A percentile compares a stretch with the other conserved stretches of the same genome.
Conservation (phyloP, 2,797 vertebrate genomes). For the Cuculus canorus region DNA sequence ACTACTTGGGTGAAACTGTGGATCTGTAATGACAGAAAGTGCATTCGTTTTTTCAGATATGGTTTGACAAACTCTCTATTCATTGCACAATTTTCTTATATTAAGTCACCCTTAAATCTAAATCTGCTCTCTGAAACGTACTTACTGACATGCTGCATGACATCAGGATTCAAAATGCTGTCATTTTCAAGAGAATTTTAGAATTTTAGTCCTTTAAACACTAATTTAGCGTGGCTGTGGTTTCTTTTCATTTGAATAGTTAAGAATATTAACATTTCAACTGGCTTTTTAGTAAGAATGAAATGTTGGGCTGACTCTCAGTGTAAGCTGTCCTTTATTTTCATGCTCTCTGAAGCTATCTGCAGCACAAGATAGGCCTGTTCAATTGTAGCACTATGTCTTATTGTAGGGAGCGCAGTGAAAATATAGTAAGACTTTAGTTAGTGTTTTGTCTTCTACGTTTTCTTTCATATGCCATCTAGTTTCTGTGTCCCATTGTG, state of each 20-base stretch:
- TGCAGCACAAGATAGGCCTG: neutral
- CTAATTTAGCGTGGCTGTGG: neutral
- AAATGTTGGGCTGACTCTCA: neutral
- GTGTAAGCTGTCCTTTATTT: neutral
- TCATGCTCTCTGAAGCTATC: neutral
- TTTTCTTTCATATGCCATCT: neutral
- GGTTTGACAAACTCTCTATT: neutral
- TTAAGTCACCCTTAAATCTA: neutral
- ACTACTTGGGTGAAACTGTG: neutral
- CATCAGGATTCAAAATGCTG: neutral
- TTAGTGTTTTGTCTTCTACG: neutral
- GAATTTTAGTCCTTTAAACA: neutral
- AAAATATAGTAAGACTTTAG: neutral
- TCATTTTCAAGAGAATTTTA: neutral
- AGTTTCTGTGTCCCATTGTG: neutral
- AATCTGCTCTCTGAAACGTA: neutral
- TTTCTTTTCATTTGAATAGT: constrained; percentile 26
- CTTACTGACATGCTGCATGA: neutral
- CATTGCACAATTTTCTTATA: neutral
- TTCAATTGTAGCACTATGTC: neutral
- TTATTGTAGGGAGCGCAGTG: neutral
- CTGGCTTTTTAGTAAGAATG: constrained; percentile 14
- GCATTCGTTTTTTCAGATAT: neutral
- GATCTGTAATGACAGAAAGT: neutral
- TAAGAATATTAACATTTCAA: neutral